Evolutionary conservation across 2,888 invertebrate genomes (phyloP).

Genomic region (Peribatodes rhomboidaria): DNA sequence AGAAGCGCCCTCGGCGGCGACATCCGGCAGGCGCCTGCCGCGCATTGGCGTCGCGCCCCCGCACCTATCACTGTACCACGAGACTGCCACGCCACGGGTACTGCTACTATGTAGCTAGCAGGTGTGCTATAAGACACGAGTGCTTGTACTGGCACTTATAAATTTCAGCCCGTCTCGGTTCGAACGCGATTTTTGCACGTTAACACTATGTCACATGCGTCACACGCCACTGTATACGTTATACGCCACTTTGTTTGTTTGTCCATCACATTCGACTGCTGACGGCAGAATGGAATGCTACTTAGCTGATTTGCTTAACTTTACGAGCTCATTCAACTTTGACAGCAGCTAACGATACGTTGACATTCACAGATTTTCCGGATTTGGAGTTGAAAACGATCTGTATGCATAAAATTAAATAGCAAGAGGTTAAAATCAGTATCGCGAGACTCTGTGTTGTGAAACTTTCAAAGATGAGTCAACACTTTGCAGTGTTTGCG

Average conservation of each 20-base stretch:
- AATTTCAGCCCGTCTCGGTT: neutral
- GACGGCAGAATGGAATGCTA: conserved; percentile 9
- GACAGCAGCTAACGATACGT: neutral
- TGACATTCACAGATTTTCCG: conserved; percentile 11
- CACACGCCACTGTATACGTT: neutral
- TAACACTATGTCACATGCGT: neutral
- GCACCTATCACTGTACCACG: conserved; percentile 74
- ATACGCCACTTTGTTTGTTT: conserved; percentile 13
- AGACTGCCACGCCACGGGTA: conserved; percentile 40
- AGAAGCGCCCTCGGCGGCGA: conserved; percentile 85
- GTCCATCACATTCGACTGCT: conserved; percentile 13
- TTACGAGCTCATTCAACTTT: conserved; percentile 28
- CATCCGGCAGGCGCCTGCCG: conserved; percentile 79
- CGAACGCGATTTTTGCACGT: neutral
- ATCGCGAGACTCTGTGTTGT: neutral
- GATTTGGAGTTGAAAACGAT: conserved; percentile 17
- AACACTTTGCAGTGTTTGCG: conserved; percentile 47
- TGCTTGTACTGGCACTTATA: neutral
- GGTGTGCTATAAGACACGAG: neutral
- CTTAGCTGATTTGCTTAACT: conserved; percentile 24
- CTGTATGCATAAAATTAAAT: conserved; percentile 3
- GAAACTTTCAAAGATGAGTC: conserved; percentile 13
- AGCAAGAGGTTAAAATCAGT: conserved; percentile 5
- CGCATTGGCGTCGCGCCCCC: conserved; percentile 79
- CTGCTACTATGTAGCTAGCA: neutral